Base-by-base conservation (phyloP, 1,140 invertebrate genomes). In the Triops cancriformis region DNA sequence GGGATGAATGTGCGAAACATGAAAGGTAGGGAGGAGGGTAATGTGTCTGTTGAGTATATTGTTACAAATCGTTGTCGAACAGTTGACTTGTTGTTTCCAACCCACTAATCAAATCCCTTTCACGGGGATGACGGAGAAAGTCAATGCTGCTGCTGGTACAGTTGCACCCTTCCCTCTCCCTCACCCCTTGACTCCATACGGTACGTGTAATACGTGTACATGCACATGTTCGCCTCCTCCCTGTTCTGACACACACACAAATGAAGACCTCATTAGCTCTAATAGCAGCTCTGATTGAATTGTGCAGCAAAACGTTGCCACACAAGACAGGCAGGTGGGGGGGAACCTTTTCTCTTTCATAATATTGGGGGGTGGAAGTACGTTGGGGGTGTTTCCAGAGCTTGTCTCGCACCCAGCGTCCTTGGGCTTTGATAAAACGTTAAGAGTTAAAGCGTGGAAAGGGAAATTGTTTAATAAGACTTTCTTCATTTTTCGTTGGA, bases 211-310 rank as follows among this genome's bases (percentile, higher is more conserved):
- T 37, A 37, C 31, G 31, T 37, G 31, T 37, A 37, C 31, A 23
- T 23, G n/a, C 6, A 23, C 51, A 6, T 64, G 51, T 64, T 64
- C n/a, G 23, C 18, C n/a, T 64, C 31, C n/a, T 14, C 51, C 51
- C 51, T 64, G 51, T 64, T 7, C 51, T 64, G 51, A 64, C 51
- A 64, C 51, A 37, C 51, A 37, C 31, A 64, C 51, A 64, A 64
- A 64, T 64, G 51, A 64, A 64, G 51, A 64, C 51, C 51, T 64
- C 51, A 64, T 64, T 64, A 64, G 51, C 23, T 64, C 51, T 64
- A 64, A 64, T 64, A 64, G 51, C 51, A 64, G 51, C 18, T 64
- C 51, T 64, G 51, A 64, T 64, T 64, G 51, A 64, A 64, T 64
- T 64, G 51, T 64, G 51, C 31, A 64, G 51, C 6, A 64, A 64